Evolutionary conservation across 2,113 vertebrate genomes (phyloP).

Genomic region (Osmerus mordax): DNA sequence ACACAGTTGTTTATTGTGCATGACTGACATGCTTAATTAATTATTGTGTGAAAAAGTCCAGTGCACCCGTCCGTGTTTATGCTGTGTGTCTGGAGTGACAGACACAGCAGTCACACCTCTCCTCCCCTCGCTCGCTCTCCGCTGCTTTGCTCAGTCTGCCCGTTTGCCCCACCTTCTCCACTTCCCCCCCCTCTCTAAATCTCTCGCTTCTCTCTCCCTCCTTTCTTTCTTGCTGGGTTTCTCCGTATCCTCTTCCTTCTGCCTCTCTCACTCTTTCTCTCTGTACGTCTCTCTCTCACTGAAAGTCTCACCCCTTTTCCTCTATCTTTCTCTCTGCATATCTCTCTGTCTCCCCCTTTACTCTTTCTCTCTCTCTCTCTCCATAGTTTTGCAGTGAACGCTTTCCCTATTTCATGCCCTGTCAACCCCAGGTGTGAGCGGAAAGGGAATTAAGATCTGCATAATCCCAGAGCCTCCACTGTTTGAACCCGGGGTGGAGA

Average conservation of each 20-base stretch:
- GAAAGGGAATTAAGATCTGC: slow-evolving; percentile 64
- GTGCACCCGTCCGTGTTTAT: slow-evolving; percentile 13
- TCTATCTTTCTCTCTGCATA: neutral
- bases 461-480: slow-evolving; percentile 65
- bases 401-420: slow-evolving; percentile 71
- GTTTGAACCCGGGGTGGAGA: slow-evolving; percentile 40
- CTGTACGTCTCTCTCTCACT: neutral
- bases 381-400: slow-evolving; percentile 55
- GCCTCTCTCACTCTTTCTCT: neutral
- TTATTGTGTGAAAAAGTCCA: neutral
- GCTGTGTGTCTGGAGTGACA: neutral
- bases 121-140: slow-evolving; percentile 17
- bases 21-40: neutral
- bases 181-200: neutral
- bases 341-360: neutral
- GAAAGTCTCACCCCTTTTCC: slow-evolving; percentile 14
- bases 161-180: neutral
- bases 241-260: neutral
- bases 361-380: slow-evolving; percentile 25
- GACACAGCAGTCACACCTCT: neutral
- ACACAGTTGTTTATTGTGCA: neutral
- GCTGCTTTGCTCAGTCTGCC: neutral
- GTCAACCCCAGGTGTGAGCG: slow-evolving; percentile 67
- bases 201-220: neutral
- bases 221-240: neutral